These are phyloP conservation scores for Botrylloides violaceus DNA, from an alignment of 23 tunicate species.

Conservation along the genomic window DNA sequence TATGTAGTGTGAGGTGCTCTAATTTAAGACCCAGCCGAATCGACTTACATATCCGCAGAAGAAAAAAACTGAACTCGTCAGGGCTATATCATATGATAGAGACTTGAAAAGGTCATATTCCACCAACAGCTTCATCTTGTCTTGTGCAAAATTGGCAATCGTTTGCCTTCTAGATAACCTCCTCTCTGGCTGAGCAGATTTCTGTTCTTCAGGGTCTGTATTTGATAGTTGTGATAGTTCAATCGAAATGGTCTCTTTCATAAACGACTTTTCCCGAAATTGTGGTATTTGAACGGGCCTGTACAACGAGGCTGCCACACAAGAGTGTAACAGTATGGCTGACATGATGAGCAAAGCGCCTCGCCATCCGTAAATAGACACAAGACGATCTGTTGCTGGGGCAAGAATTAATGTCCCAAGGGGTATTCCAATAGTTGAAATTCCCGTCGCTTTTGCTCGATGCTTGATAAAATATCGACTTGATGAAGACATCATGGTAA, in stretches of 20 bases:
- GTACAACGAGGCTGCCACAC: slow-evolving; percentile 6
- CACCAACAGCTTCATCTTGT: not conserved
- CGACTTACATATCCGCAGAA: slow-evolving; percentile 16
- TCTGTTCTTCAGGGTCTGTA: not conserved
- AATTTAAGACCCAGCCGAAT: too few relatives aligned
- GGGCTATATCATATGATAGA: slow-evolving; percentile 4
- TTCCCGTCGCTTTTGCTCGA: slow-evolving; percentile 18
- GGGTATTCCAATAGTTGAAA: slow-evolving; percentile 7
- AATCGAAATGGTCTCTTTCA: not conserved
- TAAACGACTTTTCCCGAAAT: not conserved
- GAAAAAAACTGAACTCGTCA: slow-evolving; percentile 5
- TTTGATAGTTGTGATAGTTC: not conserved
- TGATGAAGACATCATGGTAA: slow-evolving; percentile 5
- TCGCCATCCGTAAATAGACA: slow-evolving; percentile 14
- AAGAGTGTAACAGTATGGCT: slow-evolving; percentile 2
- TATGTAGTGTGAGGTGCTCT: too few relatives aligned
- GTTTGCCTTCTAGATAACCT: not conserved
- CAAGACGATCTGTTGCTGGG: not conserved
- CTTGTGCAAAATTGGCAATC: not conserved
- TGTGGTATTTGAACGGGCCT: not conserved
- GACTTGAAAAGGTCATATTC: slow-evolving; percentile 2
- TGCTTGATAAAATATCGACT: slow-evolving; percentile 12
- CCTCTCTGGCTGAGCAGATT: too few relatives aligned
- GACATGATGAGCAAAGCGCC: slow-evolving; percentile 3
- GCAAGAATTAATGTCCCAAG: slow-evolving; percentile 1